phyloP scores from a whole-genome alignment of 2,797 vertebrate genomes.

The Alcedo quadribrachys region DNA sequence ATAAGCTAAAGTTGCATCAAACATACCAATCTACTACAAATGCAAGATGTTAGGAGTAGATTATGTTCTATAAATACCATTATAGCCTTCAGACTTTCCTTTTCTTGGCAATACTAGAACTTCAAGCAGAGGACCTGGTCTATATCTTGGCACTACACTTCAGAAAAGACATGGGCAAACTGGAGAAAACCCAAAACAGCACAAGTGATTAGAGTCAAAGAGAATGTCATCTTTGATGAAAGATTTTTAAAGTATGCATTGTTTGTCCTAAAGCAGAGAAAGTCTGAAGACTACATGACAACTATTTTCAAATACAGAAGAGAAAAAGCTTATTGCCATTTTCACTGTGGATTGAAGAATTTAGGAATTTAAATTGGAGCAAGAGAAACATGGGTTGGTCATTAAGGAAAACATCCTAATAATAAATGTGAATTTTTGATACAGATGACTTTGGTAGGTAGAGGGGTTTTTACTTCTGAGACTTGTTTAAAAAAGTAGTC shows the following conservation, averaged over 20 bases:
- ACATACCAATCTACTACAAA: not conserved
- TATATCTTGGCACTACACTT: not conserved
- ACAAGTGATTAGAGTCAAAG: not conserved
- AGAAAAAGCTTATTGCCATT: not conserved
- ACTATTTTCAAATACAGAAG: not conserved
- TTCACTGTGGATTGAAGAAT: not conserved
- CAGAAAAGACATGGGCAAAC: not conserved
- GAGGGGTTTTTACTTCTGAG: not conserved
- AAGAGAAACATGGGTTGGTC: not conserved
- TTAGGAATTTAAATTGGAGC: not conserved
- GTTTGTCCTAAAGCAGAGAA: not conserved
- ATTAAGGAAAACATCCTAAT: not conserved
- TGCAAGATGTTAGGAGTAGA: not conserved
- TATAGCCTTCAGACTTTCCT: not conserved
- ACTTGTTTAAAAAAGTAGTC: not conserved
- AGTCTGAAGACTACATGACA: not conserved
- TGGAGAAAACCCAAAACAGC: not conserved
- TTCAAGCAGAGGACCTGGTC: not conserved
- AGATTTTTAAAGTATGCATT: not conserved
- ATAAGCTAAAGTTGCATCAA: not conserved
- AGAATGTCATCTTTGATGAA: not conserved
- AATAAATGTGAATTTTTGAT: not conserved
- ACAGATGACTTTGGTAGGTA: not conserved
- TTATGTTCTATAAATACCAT: not conserved
- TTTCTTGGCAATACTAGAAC: not conserved